These are phyloP conservation scores for Eledone cirrhosa DNA, from an alignment of 2,888 invertebrate genomes.

Conservation along the genomic window DNA sequence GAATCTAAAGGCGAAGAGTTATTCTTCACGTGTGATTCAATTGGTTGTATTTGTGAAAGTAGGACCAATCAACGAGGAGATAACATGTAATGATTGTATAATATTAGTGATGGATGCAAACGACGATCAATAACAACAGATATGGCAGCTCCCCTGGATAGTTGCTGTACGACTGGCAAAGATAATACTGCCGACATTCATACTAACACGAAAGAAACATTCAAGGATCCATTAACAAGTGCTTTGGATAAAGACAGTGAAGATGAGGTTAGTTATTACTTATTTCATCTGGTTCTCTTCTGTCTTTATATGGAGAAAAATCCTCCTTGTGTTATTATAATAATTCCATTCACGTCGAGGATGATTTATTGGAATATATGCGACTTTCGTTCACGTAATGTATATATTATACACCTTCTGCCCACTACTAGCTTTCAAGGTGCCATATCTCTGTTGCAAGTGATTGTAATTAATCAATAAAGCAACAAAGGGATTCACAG, in stretches of 20 bases:
- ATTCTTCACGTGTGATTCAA: conserved; percentile 28
- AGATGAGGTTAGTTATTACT: conserved; percentile 48
- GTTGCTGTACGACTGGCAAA: not conserved
- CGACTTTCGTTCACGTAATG: too few relatives aligned
- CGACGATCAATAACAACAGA: conserved; percentile 5
- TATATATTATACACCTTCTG: too few relatives aligned
- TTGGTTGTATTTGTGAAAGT: conserved; percentile 26
- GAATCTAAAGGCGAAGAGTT: conserved; percentile 5
- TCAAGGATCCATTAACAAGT: conserved; percentile 58
- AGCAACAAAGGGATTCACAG: too few relatives aligned
- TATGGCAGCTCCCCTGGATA: conserved; percentile 20
- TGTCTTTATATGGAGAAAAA: too few relatives aligned
- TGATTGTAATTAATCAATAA: too few relatives aligned
- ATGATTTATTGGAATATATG: too few relatives aligned
- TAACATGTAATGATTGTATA: conserved; percentile 31
- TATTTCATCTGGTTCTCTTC: too few relatives aligned
- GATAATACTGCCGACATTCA: conserved; percentile 5
- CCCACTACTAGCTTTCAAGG: too few relatives aligned
- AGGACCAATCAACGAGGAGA: conserved; percentile 26
- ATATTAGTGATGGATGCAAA: conserved; percentile 28
- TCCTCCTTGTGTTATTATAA: too few relatives aligned
- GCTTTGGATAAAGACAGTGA: conserved; percentile 55
- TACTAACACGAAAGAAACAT: conserved; percentile 38
- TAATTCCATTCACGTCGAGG: too few relatives aligned
- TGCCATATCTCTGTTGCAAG: too few relatives aligned